Conservation (phyloP, 2,113 vertebrate species). For the Orycteropus afer region DNA sequence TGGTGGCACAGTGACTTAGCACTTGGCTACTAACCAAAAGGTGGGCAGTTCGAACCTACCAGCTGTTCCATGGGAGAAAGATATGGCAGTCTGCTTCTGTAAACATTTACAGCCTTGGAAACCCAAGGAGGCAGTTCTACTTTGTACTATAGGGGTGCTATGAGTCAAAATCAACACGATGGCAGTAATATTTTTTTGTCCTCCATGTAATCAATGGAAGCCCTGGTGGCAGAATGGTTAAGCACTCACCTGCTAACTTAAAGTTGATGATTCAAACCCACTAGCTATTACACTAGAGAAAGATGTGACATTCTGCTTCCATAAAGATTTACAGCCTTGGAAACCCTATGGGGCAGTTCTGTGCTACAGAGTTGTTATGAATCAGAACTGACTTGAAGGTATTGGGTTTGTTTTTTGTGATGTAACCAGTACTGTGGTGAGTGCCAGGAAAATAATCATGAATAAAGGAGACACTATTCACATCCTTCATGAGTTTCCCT, state of each 20-base stretch:
- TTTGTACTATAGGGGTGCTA: background rate
- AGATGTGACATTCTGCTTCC: background rate
- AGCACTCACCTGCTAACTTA: background rate
- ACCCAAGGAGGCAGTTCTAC: no score
- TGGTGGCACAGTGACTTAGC: background rate
- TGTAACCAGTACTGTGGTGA: background rate
- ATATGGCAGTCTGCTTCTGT: background rate
- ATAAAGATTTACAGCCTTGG: background rate
- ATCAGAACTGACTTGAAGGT: background rate
- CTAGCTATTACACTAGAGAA: background rate
- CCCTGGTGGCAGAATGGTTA: background rate
- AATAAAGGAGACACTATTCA: background rate
- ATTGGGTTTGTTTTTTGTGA: background rate
- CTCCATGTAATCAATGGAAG: no score
- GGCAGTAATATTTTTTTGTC: no score
- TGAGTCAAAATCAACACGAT: no score
- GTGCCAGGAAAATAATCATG: background rate
- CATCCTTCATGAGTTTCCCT: background rate
- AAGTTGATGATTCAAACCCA: background rate
- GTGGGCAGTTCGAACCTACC: background rate
- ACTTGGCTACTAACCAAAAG: background rate
- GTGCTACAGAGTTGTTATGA: background rate
- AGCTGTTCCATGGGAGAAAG: background rate
- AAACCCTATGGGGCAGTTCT: background rate
- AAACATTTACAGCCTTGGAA: background rate